Base-by-base conservation (phyloP, 2,797 vertebrate species). In the Alfaro cultratus region DNA sequence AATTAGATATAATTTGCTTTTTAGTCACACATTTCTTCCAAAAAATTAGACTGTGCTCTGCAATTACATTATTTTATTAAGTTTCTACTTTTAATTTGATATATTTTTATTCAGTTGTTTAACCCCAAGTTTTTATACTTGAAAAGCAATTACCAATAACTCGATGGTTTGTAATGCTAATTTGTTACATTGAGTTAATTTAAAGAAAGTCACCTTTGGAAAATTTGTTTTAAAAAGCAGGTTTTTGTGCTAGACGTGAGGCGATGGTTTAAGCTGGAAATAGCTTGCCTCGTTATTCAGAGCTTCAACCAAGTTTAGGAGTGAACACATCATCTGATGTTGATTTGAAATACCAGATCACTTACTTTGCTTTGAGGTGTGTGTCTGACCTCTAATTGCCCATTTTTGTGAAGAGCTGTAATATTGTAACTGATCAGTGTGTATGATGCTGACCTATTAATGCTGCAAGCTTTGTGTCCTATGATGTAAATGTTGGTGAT, bases 381-480 rank as follows among this genome's bases (percentile, higher is more conserved):
- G 2, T n/a, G 3, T 46, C 36, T 76, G 46, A 70, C 2, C 46
- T 46, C 5, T 77, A 16, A 57, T 12, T 85, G 21, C 60, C 71
- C 13, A 60, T 74, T 36, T 51, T 43, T 87, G 76, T 84, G 62
- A 41, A 85, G 83, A 67, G 34, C 62, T 67, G 62, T 39, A 67
- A 67, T 67, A 39, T 39, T 39, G 62, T 39, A 67, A 11, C 85
- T 83, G 3, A 82, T 81, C 80, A 62, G 77, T 84, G 70, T 79
- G 70, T 41, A 62, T 41, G 67, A 71, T 3, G 76, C 79, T 83
- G 43, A 71, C 47, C 29, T 47, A 31, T 18, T 47, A 71, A 51
- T 15, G 62, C 76, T 5, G 41, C 71, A 51, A 36, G 76, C 75
- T 76, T 83, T 72, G n/a, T 72, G 70, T 76, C 21, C 36, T 7